These are phyloP conservation scores for Pangasianodon gigas DNA, from an alignment of 2,113 vertebrate species.

Conservation along the genomic window DNA sequence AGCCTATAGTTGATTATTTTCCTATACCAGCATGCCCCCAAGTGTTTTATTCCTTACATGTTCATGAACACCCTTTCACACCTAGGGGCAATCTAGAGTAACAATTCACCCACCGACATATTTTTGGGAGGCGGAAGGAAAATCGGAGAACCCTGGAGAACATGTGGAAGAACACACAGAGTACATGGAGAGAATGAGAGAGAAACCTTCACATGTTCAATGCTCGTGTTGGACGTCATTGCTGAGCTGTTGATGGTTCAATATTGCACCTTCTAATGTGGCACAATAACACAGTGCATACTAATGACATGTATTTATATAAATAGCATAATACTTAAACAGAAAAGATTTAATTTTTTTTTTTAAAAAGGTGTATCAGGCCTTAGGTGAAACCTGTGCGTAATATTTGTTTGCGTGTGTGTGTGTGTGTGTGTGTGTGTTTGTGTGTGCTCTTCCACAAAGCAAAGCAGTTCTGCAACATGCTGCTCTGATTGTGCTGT, in stretches of 20 bases:
- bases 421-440: constrained; percentile 46
- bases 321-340: background rate
- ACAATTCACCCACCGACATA: too few relatives aligned
- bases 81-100: too few relatives aligned
- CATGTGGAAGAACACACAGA: background rate
- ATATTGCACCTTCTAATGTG: background rate
- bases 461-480: constrained; percentile 74
- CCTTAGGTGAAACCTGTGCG: background rate
- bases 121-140: too few relatives aligned
- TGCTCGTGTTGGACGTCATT: too few relatives aligned
- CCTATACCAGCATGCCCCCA: too few relatives aligned
- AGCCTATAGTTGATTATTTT: too few relatives aligned
- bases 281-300: background rate
- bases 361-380: background rate
- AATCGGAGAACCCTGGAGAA: background rate
- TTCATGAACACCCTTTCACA: too few relatives aligned
- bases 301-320: background rate
- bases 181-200: background rate
- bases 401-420: constrained; percentile 15
- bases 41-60: too few relatives aligned
- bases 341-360: background rate
- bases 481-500: constrained; percentile 78
- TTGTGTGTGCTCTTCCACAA: constrained; percentile 26
- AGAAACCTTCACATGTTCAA: background rate
- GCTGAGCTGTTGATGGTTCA: background rate